phyloP scores from a whole-genome alignment of 1,140 invertebrate species.

The Caenorhabditis brenneri region DNA sequence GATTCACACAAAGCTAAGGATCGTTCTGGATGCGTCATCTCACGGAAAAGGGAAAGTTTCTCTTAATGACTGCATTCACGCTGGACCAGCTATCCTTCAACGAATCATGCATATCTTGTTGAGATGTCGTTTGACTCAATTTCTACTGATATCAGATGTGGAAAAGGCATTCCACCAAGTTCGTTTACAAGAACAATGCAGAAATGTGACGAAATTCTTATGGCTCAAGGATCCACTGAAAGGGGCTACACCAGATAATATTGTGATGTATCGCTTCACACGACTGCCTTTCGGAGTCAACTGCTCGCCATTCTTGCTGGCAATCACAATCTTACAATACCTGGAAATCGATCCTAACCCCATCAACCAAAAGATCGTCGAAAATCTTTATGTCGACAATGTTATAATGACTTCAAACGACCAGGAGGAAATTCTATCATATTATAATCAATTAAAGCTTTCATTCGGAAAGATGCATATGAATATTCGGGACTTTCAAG shows the following conservation, averaged over 20 bases:
- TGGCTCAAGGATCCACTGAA: slow-evolving; percentile 44
- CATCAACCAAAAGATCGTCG: not conserved
- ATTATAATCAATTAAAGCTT: slow-evolving; percentile 41
- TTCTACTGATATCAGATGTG: slow-evolving; percentile 47
- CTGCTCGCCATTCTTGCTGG: too few species aligned
- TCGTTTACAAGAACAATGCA: slow-evolving; percentile 1
- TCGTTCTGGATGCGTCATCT: not conserved
- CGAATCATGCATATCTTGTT: slow-evolving; percentile 33
- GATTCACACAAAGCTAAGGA: not conserved
- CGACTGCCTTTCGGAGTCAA: too few species aligned
- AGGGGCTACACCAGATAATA: not conserved
- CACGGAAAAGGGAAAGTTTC: not conserved
- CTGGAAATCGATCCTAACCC: not conserved
- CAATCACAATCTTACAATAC: too few species aligned
- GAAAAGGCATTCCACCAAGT: slow-evolving; percentile 57
- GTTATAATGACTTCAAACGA: not conserved
- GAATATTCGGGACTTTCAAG: slow-evolving; percentile 40
- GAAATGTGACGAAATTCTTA: slow-evolving; percentile 52
- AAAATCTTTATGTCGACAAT: slow-evolving; percentile 33
- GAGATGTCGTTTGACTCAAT: slow-evolving; percentile 16
- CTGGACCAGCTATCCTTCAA: not conserved
- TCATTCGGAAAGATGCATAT: too few species aligned
- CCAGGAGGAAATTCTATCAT: not conserved
- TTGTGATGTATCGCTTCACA: too few species aligned
- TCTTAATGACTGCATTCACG: not conserved